Evolutionary conservation across 1,140 invertebrate species (phyloP), one percentile per base, ranked within the genome.

Genomic region (Drosophila setifemur): DNA sequence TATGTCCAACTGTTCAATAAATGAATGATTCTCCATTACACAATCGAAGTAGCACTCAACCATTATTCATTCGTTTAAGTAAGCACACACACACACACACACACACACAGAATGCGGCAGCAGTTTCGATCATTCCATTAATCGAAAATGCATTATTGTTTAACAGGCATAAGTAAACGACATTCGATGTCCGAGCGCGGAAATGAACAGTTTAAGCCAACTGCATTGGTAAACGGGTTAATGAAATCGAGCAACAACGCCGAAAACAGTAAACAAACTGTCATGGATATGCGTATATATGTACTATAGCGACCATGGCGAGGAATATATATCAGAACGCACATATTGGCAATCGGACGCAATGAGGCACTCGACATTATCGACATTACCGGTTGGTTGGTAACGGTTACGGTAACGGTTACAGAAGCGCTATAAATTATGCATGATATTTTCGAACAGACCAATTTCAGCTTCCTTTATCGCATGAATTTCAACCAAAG

Each of bases 61-160:
- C n/a, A n/a, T n/a, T n/a, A n/a, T n/a, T n/a, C n/a, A n/a, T n/a
- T n/a, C n/a, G n/a, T n/a, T n/a, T n/a, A n/a, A n/a, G n/a, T n/a
- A n/a, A n/a, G n/a, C n/a, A n/a, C n/a, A n/a, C n/a, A n/a, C n/a
- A n/a, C n/a, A n/a, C n/a, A n/a, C n/a, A n/a, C n/a, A n/a, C n/a
- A n/a, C n/a, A n/a, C n/a, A n/a, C n/a, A n/a, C n/a, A n/a, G n/a
- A n/a, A n/a, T n/a, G n/a, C n/a, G n/a, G n/a, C n/a, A 16, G 6
- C 19, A 54, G 55, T 40, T 43, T 11, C 39, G 16, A n/a, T 16
- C n/a, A 26, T 16, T 26, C n/a, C 26, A 67, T 31, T 67, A 43
- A 69, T 69, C 64, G 64, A 26, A 69, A 69, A 70, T 47, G 43
- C 66, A 70, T 70, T 70, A 58, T 58, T 70, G 66, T 70, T 70